These are phyloP conservation scores for Oncorhynchus keta DNA, from an alignment of 2,113 vertebrate genomes.

Conservation along the genomic window DNA sequence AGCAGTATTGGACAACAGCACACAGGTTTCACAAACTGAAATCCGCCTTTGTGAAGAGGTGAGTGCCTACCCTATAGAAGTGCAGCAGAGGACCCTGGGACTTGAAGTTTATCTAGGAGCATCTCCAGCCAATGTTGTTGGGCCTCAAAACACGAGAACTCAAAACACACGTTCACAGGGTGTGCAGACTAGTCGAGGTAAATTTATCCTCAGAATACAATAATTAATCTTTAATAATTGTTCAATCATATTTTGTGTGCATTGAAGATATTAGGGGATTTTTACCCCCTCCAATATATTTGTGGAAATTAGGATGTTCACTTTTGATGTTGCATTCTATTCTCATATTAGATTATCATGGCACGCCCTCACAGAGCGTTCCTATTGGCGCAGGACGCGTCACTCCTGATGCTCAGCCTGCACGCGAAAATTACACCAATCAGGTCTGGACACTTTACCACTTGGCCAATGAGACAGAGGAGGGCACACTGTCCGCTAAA, in stretches of 20 bases:
- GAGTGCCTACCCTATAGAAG: background rate
- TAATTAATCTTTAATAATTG: too few species aligned
- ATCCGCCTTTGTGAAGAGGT: background rate
- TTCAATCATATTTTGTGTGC: too few species aligned
- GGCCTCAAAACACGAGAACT: too few species aligned
- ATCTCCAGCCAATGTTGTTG: too few species aligned
- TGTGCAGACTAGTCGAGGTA: background rate
- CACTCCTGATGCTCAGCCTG: background rate
- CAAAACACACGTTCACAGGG: background rate
- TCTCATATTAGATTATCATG: background rate
- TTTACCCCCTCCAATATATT: too few species aligned
- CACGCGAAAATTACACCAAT: background rate
- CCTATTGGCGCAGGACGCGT: background rate
- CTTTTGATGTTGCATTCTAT: too few species aligned
- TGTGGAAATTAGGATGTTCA: too few species aligned
- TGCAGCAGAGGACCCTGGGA: background rate
- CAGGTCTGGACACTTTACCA: conserved; percentile 15
- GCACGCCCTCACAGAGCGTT: background rate
- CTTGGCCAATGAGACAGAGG: conserved; percentile 5
- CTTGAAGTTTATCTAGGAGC: background rate
- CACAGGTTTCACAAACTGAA: background rate
- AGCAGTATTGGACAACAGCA: background rate
- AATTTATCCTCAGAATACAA: background rate
- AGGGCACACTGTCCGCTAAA: conserved; percentile 10
- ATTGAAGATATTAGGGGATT: too few species aligned